Percentiles rank a stretch among this genome's conserved stretches.
phyloP scores from a whole-genome alignment of 2,797 vertebrate genomes.

The Falco columbarius region DNA sequence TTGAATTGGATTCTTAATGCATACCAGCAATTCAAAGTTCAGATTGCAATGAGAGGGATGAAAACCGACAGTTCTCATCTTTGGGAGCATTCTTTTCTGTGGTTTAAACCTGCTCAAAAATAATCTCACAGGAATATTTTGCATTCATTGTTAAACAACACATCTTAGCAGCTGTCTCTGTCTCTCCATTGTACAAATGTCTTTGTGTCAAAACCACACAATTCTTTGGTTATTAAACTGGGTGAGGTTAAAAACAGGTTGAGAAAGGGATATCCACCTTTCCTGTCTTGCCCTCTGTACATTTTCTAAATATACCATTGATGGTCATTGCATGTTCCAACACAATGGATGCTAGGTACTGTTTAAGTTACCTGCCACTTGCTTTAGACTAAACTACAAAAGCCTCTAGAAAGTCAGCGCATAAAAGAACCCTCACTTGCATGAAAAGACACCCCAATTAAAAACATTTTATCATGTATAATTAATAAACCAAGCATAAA shows the following conservation, averaged over 20 bases:
- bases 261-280: conserved; percentile 57
- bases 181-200: background rate
- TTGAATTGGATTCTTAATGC: background rate
- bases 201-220: conserved; percentile 29
- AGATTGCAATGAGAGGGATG: background rate
- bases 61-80: background rate
- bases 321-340: background rate
- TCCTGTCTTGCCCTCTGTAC: conserved; percentile 12
- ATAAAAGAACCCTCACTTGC: background rate
- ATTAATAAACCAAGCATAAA: background rate
- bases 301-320: conserved; percentile 27
- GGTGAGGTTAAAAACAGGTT: conserved; percentile 10
- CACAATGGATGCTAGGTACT: background rate
- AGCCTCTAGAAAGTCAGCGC: background rate
- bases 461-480: background rate
- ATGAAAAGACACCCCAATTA: background rate
- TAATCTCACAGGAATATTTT: background rate
- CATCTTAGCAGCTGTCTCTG: background rate
- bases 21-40: background rate
- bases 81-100: background rate
- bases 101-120: background rate
- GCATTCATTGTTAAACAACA: background rate
- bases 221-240: background rate
- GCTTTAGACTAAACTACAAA: background rate
- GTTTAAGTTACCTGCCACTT: background rate